phyloP scores from a whole-genome alignment of 2,888 invertebrate genomes.

The Arrhopalites spinosus region DNA sequence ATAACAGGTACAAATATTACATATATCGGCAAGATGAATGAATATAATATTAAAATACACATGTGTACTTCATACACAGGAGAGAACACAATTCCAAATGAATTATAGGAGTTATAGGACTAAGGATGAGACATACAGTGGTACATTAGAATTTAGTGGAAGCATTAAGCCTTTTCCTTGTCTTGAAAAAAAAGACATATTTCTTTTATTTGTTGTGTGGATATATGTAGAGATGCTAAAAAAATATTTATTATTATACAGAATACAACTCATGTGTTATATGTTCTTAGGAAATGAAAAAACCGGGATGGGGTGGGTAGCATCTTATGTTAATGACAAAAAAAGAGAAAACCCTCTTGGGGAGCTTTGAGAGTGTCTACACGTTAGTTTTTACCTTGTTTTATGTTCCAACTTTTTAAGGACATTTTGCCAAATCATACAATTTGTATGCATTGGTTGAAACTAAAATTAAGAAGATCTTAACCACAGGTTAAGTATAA shows the following conservation, averaged over 20 bases:
- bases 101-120: no score
- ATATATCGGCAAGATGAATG: no score
- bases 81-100: no score
- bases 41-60: no score
- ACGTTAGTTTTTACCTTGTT: not conserved
- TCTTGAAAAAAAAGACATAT: not conserved
- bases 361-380: not conserved
- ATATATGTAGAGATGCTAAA: not conserved
- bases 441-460: constrained; percentile 32
- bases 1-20: no score
- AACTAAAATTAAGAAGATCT: not conserved
- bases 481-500: constrained; percentile 8
- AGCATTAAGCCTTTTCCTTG: no score
- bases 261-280: no score
- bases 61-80: no score
- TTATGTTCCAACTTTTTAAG: not conserved
- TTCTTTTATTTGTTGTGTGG: not conserved
- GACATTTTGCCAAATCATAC: constrained; percentile 29
- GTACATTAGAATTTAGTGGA: constrained; percentile 2
- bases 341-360: constrained; percentile 15
- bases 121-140: no score
- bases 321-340: constrained; percentile 25
- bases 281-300: not conserved
- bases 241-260: not conserved
- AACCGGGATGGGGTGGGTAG: constrained; percentile 20